Evolutionary conservation across 2,113 vertebrate species (phyloP), one percentile per base, ranked within the genome.

Genomic region (Pampusana beccarii): DNA sequence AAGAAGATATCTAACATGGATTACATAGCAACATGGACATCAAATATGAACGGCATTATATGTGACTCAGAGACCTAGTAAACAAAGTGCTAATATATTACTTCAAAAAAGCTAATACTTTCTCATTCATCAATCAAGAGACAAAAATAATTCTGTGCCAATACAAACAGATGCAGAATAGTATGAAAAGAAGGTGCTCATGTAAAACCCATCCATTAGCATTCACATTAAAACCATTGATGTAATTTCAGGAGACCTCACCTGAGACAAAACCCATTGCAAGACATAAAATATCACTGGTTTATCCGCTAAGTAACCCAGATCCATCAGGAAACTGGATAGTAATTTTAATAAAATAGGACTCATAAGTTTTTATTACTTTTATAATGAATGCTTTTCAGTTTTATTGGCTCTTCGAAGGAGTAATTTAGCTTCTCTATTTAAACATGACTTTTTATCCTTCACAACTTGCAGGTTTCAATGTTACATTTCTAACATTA

Each of bases 341-440:
- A 95, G 93, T 96, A 97, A 94, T 97, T 98, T 98, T 97, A 98
- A 98, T 98, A 98, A 98, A 98, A 97, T 86, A 79, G 85, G 82
- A 97, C 94, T 97, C 96, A 67, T 97, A 98, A 97, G 94, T 94
- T 98, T 98, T 98, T 98, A 98, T 98, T 98, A 95, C 96, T 97
- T 97, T 97, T 95, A 97, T 97, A 98, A 97, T 98, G 97, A 98
- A 98, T 95, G 94, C 66, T 97, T 97, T 97, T 96, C 83, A 90
- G 60, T 96, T 98, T 98, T 98, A 98, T 97, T 97, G 96, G 93
- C 96, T 97, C 95, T 97, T 97, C 65, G 90, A 97, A 95, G 92
- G 61, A 98, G 96, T 95, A 98, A 97, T 98, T 97, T 95, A 90
- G 94, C 93, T 97, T 96, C 95, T 97, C 91, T 95, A 96, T 96